Base-by-base conservation (phyloP, 2,113 vertebrate species). In the Elaphurus davidianus region DNA sequence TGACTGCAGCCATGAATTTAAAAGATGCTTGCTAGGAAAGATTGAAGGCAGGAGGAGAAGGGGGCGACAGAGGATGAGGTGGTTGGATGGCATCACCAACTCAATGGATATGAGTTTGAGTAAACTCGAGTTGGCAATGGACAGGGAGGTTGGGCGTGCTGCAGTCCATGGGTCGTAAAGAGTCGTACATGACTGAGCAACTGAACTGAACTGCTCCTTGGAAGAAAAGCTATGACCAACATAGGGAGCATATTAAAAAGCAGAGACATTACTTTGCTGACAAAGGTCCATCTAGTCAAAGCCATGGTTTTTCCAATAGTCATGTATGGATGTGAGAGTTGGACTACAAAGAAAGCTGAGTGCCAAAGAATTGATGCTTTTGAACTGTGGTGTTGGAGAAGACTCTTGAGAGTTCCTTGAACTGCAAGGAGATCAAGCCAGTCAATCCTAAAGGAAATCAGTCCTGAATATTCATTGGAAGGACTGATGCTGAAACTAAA, bases 101-200 rank as follows among this genome's bases (percentile, higher is more conserved):
- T 17, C 62, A 67, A n/a, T 67, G 33, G 64, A 64, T 33, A n/a
- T 64, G 15, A 36, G 64, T 67, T 21, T 67, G 64, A 67, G 9
- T 36, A n/a, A 67, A 36, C 64, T 10, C 64, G 33, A 67, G 16
- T 67, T 36, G 4, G 8, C n/a, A 7, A 36, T 2, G 16, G 64
- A 10, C 64, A 67, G 64, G 33, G 64, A n/a, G 8, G 15, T 33
- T 4, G 4, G 16, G 64, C 2, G 4, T 67, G 33, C 33, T 67
- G 64, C 2, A 64, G 30, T 9, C 64, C n/a, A n/a, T 33, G 64
- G 64, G 33, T 36, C 2, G 0, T 33, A 67, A 67, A 67, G 33
- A 36, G 64, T 67, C 0, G 0, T 16, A 36, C 4, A 36, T 0
- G 16, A 36, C 33, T 67, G 33, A 36, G 64, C 2, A 0, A 36